These are phyloP conservation scores for Molothrus ater DNA, from an alignment of 2,797 vertebrate species.

Conservation along the genomic window DNA sequence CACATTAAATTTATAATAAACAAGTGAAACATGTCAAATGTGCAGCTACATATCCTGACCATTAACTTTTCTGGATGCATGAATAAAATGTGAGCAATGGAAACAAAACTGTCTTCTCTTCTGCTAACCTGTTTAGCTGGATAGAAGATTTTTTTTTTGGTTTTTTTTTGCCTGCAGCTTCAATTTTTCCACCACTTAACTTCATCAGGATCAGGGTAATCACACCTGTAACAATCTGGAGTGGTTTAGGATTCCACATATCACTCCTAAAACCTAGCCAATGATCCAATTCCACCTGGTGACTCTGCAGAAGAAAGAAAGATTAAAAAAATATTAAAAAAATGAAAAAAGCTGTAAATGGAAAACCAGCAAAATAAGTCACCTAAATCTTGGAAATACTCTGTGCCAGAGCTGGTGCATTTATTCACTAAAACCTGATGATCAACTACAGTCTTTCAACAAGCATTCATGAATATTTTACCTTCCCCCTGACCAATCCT, in stretches of 20 bases:
- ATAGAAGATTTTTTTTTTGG: neutral
- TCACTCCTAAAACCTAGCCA: neutral
- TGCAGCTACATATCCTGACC: slow-evolving; percentile 19
- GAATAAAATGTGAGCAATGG: neutral
- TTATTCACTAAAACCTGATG: neutral
- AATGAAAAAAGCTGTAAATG: neutral
- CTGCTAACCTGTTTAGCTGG: neutral
- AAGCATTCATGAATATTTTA: neutral
- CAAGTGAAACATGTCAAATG: slow-evolving; percentile 21
- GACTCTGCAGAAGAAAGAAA: neutral
- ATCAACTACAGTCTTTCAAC: neutral
- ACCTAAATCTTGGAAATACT: neutral
- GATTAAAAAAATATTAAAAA: neutral
- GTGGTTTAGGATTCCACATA: neutral
- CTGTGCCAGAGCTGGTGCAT: neutral
- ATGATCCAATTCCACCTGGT: neutral
- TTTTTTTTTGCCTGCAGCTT: neutral
- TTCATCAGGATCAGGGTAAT: neutral
- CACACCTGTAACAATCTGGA: neutral
- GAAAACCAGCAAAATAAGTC: neutral
- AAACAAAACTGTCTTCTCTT: neutral
- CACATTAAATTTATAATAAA: slow-evolving; percentile 62
- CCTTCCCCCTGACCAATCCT: neutral
- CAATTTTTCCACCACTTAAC: neutral
- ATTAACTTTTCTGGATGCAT: slow-evolving; percentile 34